Evolutionary conservation across 2,113 vertebrate species (phyloP).

Genomic region (Chaetorhynchus papuensis): DNA sequence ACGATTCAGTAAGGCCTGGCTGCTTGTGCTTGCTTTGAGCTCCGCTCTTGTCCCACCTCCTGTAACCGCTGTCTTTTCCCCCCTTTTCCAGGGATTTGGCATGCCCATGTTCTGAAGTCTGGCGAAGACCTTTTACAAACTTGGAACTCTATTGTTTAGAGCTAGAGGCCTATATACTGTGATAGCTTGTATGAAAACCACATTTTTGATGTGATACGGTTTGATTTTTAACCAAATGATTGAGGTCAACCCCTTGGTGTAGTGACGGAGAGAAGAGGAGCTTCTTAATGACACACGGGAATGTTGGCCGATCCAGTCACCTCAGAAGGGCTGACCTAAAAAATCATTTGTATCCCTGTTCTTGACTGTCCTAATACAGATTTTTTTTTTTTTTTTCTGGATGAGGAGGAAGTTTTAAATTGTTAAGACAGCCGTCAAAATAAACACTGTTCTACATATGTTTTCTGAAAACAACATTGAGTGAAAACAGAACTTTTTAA

Average conservation of each 20-base stretch:
- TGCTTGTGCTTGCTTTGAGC: background rate
- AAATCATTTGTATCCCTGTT: conserved; percentile 76
- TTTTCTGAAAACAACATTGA: conserved; percentile 81
- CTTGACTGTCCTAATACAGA: conserved; percentile 74
- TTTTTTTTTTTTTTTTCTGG: conserved; percentile 67
- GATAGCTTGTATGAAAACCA: conserved; percentile 83
- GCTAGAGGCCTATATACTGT: conserved; percentile 94
- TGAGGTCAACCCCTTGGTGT: conserved; percentile 76
- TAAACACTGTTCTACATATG: conserved; percentile 79
- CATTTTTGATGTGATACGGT: conserved; percentile 81
- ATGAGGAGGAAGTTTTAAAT: conserved; percentile 79
- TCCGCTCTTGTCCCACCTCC: fast-evolving
- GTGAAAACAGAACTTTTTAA: conserved; percentile 82
- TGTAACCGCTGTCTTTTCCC: conserved; percentile 30
- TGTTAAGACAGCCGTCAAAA: conserved; percentile 77
- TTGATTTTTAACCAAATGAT: conserved; percentile 84
- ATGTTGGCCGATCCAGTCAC: conserved; percentile 69
- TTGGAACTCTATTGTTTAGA: conserved; percentile 86
- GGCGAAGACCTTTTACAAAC: conserved; percentile 75
- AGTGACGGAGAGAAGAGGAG: conserved; percentile 74
- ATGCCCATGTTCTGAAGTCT: conserved; percentile 98
- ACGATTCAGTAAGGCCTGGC: conserved; percentile 88
- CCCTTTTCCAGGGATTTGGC: conserved; percentile 86
- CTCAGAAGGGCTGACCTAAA: conserved; percentile 75
- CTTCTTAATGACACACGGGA: conserved; percentile 71